These are phyloP conservation scores for Turritopsis dohrnii DNA, from an alignment of 30 jellyfish, hydroid and myxozoan genomes.

Conservation along the genomic window DNA sequence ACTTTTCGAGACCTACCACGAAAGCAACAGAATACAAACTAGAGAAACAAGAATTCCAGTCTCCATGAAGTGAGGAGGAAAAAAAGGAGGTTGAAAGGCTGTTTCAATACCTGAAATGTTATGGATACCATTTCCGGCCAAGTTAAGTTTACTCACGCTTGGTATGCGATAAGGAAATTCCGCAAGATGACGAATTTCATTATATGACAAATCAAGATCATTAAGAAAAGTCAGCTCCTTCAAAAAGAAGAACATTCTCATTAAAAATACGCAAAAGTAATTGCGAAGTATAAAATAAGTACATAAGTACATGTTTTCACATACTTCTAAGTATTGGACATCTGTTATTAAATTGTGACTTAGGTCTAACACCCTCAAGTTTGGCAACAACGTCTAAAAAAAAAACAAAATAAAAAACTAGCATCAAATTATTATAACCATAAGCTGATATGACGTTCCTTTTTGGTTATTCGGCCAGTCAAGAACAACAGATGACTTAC, in stretches of 20 bases:
- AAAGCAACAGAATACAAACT: not conserved
- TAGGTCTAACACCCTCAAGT: constrained; percentile 48
- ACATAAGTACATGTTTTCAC: not conserved
- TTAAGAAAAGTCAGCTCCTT: constrained; percentile 62
- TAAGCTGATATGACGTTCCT: not conserved
- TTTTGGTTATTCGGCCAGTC: not conserved
- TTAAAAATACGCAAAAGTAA: not conserved
- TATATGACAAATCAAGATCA: constrained; percentile 68
- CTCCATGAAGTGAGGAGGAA: not conserved
- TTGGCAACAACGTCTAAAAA: constrained; percentile 61
- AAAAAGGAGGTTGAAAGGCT: not conserved
- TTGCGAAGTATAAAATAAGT: not conserved
- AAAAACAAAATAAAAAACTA: not conserved
- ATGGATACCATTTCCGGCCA: constrained; percentile 73
- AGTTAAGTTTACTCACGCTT: constrained; percentile 33
- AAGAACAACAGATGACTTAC: constrained; percentile 37
- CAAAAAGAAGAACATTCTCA: not conserved
- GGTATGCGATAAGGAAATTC: constrained; percentile 70
- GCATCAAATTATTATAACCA: too few species aligned
- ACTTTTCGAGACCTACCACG: constrained; percentile 57
- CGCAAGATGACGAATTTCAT: constrained; percentile 59
- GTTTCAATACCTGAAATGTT: constrained; percentile 60
- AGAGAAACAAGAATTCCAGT: not conserved
- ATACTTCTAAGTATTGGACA: constrained; percentile 69
- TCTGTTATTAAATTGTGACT: constrained; percentile 76